phyloP scores from a whole-genome alignment of 1,140 invertebrate species.

The Cryptotermes secundus region DNA sequence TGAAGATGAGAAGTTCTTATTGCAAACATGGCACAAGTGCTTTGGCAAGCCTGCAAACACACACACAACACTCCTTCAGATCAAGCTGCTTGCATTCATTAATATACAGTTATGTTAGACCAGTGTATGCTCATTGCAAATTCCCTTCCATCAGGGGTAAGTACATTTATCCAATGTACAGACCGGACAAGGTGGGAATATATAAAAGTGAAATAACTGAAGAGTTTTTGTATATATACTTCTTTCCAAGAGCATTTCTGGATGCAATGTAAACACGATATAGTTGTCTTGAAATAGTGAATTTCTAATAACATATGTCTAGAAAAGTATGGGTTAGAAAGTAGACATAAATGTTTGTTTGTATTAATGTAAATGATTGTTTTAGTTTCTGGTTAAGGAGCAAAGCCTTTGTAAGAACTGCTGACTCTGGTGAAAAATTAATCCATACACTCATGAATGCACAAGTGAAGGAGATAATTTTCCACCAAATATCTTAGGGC shows the following conservation, averaged over 20 bases:
- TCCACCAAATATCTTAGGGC: not conserved
- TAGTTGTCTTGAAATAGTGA: not conserved
- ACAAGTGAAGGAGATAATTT: not conserved
- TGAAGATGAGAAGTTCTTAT: slow-evolving; percentile 96
- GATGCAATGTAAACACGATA: not conserved
- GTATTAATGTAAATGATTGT: not conserved
- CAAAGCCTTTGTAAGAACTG: not conserved
- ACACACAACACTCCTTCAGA: slow-evolving; percentile 45
- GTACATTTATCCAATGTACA: not conserved
- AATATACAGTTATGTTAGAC: not conserved
- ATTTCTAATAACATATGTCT: not conserved
- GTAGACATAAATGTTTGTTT: not conserved
- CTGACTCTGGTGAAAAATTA: slow-evolving; percentile 16
- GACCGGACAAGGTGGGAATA: not conserved
- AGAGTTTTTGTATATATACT: not conserved
- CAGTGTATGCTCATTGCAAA: not conserved
- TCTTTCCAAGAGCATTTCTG: not conserved
- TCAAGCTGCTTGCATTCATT: not conserved
- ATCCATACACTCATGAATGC: no score
- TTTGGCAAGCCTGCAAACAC: slow-evolving; percentile 67
- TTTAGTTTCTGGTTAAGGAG: not conserved
- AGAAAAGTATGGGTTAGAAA: not conserved
- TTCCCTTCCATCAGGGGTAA: not conserved
- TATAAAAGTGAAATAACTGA: not conserved
- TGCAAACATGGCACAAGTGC: slow-evolving; percentile 94